Base-by-base conservation (phyloP, 2,888 invertebrate species). In the Drosophila ustulata region DNA sequence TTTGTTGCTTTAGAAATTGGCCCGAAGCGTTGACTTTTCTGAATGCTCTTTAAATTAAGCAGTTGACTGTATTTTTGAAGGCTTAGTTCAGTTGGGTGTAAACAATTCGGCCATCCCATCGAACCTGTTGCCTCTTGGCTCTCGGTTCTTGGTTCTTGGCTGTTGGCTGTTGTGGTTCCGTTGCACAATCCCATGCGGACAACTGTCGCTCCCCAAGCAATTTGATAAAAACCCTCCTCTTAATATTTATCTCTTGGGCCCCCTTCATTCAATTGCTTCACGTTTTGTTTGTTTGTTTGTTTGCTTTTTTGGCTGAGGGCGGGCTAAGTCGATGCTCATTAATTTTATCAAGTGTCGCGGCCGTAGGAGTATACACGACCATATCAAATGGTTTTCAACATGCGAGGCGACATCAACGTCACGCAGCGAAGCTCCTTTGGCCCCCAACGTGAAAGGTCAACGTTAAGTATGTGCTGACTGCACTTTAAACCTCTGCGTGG, bases 261-360 rank as follows among this genome's bases (percentile, higher is more conserved):
- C 28, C 13, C 51, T 71, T 66, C 39, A 45, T 37, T 47, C 63
- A 63, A 45, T 56, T 52, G 47, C 53, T 57, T 23, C 50, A 32
- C 41, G 50, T 53, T 43, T 63, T 46, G 25, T 25, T 37, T 50
- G 30, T 30, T 45, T 62, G 45, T 49, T 13, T 57, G 18, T 18
- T 34, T 25, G 4, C 28, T 26, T 59, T 34, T 45, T 59, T 34
- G 3, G 13, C 0, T 32, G 5, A 6, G 69, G 50, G 39, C 3
- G 7, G 69, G 56, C 49, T 46, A 51, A 26, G 66, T 51, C 58
- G 61, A 59, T 70, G 66, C 67, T 79, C 85, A 85, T 85, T 85
- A 83, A 86, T 86, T 87, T 81, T 66, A 79, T 62, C 79, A 86
- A 77, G 75, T 75, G 71, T 75, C 74, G 75, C 71, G 58, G 61